phyloP scores from a whole-genome alignment of 2,113 vertebrate genomes.

The Sander vitreus region DNA sequence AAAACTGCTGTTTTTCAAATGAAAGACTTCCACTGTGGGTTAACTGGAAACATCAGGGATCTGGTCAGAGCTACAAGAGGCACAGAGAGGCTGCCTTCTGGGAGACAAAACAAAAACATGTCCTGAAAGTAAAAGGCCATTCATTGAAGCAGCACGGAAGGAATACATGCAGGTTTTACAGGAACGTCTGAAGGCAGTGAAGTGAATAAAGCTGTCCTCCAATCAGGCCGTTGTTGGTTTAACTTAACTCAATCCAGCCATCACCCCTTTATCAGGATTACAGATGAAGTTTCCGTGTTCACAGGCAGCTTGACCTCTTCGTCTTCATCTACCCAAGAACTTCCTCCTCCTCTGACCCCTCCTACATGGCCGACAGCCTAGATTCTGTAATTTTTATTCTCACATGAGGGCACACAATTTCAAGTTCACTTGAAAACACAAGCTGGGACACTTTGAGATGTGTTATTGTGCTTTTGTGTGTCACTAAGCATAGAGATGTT shows the following conservation, averaged over 20 bases:
- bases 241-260: constrained; percentile 43
- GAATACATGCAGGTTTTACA: constrained; percentile 15
- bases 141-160: constrained; percentile 10
- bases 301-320: constrained; percentile 52
- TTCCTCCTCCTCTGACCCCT: constrained; percentile 18
- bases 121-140: constrained; percentile 45
- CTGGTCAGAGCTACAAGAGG: constrained; percentile 43
- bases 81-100: constrained; percentile 31
- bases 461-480: constrained; percentile 62
- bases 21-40: constrained; percentile 68
- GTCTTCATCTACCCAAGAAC: constrained; percentile 35
- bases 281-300: constrained; percentile 54
- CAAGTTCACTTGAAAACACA: constrained; percentile 42
- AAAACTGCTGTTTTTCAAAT: constrained; percentile 63
- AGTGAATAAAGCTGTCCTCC: constrained; percentile 24
- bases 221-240: constrained; percentile 55
- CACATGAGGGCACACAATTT: constrained; percentile 44
- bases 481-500: constrained; percentile 41
- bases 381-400: constrained; percentile 41
- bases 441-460: constrained; percentile 30
- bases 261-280: constrained; percentile 48
- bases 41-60: constrained; percentile 71
- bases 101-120: constrained; percentile 56
- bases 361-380: constrained; percentile 9
- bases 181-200: constrained; percentile 15